Percentiles rank a stretch among this genome's conserved stretches.
Evolutionary conservation across 2,797 vertebrate species (phyloP).

Genomic region (Artibeus jamaicensis): DNA sequence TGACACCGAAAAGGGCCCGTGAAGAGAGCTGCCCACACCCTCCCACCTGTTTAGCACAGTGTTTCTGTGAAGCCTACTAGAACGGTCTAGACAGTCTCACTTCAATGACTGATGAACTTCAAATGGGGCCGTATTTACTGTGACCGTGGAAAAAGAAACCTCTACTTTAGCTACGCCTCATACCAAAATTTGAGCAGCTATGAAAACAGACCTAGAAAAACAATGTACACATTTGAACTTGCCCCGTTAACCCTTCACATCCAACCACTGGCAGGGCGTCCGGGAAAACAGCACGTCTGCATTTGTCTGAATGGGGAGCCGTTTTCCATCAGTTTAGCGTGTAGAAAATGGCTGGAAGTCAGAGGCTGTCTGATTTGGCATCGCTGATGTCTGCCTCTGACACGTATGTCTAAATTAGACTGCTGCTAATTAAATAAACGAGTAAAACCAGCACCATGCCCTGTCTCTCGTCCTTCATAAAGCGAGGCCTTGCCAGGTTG

Average conservation of each 20-base stretch:
- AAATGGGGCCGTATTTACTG: neutral
- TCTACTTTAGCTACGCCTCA: neutral
- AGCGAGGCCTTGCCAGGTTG: slow-evolving; percentile 57
- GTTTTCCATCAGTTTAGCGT: slow-evolving; percentile 25
- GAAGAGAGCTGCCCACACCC: neutral
- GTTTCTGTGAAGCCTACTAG: neutral
- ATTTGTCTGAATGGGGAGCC: slow-evolving; percentile 45
- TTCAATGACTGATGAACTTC: neutral
- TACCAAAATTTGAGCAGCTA: neutral
- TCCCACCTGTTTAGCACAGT: neutral
- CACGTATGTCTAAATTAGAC: slow-evolving; percentile 76
- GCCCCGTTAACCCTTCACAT: slow-evolving; percentile 53
- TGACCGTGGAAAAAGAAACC: neutral
- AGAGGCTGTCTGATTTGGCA: slow-evolving; percentile 68
- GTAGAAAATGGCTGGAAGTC: slow-evolving; percentile 60
- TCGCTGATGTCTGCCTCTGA: slow-evolving; percentile 76
- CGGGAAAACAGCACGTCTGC: slow-evolving; percentile 13
- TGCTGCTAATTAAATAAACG: slow-evolving; percentile 74
- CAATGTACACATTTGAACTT: neutral
- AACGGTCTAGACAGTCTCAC: neutral
- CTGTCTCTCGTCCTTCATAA: slow-evolving; percentile 63
- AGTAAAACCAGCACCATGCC: slow-evolving; percentile 55
- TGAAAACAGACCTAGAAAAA: neutral
- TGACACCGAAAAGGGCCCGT: neutral
- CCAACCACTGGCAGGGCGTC: neutral